Evolutionary conservation across 2,113 vertebrate species (phyloP).

Genomic region (Eptesicus fuscus): DNA sequence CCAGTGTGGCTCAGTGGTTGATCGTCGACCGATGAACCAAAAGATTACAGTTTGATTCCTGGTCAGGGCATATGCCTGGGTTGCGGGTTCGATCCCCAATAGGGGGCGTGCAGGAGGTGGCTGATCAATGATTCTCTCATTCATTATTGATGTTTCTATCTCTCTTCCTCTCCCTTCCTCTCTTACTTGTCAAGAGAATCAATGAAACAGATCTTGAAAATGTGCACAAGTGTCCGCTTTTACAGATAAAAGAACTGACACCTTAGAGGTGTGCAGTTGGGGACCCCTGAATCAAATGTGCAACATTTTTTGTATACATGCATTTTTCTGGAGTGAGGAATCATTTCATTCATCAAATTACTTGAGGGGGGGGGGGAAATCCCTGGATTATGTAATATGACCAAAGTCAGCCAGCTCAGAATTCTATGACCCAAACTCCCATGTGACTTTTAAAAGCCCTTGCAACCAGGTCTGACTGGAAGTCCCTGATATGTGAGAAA

Average conservation of each 20-base stretch:
- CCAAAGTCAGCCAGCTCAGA: background rate
- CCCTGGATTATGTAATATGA: background rate
- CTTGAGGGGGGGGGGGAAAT: too few relatives aligned
- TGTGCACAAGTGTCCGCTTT: background rate
- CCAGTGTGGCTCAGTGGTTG: too few relatives aligned
- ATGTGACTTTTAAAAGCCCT: background rate
- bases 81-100: too few relatives aligned
- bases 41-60: too few relatives aligned
- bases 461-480: background rate
- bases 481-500: background rate
- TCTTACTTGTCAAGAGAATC: background rate
- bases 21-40: too few relatives aligned
- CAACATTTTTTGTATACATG: rapidly evolving
- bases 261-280: background rate
- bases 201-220: background rate
- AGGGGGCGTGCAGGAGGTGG: too few relatives aligned
- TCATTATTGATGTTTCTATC: too few relatives aligned
- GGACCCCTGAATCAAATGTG: background rate
- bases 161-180: background rate
- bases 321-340: background rate
- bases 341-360: background rate
- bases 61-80: too few relatives aligned
- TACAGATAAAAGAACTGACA: background rate
- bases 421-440: background rate
- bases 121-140: too few relatives aligned